A percentile compares a stretch with the other conserved stretches of the same genome.
Evolutionary conservation across 1,140 invertebrate genomes (phyloP).

Genomic region (Aleiodes sp.): DNA sequence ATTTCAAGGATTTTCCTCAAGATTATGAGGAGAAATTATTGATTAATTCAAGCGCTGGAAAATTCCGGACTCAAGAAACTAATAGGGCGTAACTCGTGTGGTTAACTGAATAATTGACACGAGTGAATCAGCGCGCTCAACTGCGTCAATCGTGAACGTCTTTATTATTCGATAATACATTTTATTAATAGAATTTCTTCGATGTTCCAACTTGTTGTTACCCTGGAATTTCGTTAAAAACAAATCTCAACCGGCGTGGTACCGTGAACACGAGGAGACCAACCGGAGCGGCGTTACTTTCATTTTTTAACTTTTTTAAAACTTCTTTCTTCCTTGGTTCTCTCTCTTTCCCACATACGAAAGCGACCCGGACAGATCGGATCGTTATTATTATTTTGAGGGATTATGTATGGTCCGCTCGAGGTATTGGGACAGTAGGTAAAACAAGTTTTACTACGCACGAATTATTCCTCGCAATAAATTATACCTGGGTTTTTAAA

Average conservation of each 20-base stretch:
- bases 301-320: conserved; percentile 39
- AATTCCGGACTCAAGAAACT: not conserved
- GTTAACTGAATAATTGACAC: conserved; percentile 34
- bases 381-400: conserved; percentile 4
- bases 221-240: conserved; percentile 2
- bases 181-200: too few species aligned
- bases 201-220: not conserved
- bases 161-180: not conserved
- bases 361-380: not conserved
- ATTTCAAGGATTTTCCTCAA: too few species aligned
- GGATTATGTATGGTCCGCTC: not conserved
- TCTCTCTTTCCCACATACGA: too few species aligned
- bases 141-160: not conserved
- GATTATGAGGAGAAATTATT: too few species aligned
- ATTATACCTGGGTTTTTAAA: not conserved
- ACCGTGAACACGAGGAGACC: conserved; percentile 28
- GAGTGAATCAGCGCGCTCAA: not conserved
- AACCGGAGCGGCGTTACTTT: conserved; percentile 43
- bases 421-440: not conserved
- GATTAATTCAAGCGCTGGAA: too few species aligned
- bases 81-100: not conserved
- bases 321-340: not conserved
- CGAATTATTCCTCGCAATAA: not conserved
- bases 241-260: conserved; percentile 19
- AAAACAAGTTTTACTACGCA: not conserved